Percentiles rank a stretch among this genome's conserved stretches.
phyloP scores from a whole-genome alignment of 35 echinoderm and acorn worm species.

The Diadema setosum region DNA sequence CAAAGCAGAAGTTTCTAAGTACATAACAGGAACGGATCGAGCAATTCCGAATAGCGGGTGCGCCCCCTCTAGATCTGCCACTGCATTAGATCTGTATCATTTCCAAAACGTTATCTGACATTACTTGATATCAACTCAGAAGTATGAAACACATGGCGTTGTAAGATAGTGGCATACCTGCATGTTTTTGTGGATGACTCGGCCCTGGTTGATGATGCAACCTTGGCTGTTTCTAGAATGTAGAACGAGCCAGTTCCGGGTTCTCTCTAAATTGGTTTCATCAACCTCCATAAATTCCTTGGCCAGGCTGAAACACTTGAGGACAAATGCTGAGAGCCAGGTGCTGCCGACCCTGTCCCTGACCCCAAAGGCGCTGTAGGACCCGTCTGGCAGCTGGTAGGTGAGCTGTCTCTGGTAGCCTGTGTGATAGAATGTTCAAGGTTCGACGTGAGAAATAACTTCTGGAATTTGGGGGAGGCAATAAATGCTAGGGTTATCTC shows the following conservation, averaged over 20 bases:
- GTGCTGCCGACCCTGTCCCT: constrained; percentile 39
- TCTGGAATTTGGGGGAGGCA: not conserved
- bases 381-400: constrained; percentile 26
- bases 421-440: not conserved
- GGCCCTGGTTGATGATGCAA: constrained; percentile 19
- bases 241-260: constrained; percentile 2
- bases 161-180: too few relatives aligned
- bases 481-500: not conserved
- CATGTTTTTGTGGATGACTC: constrained; percentile 38
- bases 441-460: too few relatives aligned
- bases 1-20: too few relatives aligned
- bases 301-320: constrained; percentile 51
- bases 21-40: too few relatives aligned
- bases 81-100: too few relatives aligned
- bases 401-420: constrained; percentile 56
- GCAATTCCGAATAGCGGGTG: too few relatives aligned
- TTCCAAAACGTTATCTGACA: too few relatives aligned
- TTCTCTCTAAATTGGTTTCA: constrained; percentile 8
- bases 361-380: constrained; percentile 51
- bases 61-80: too few relatives aligned
- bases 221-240: not conserved
- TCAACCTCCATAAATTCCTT: constrained; percentile 38
- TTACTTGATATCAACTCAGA: too few relatives aligned
- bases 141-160: too few relatives aligned
- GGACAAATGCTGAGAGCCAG: constrained; percentile 54